Conservation (phyloP, 2,113 vertebrate genomes). For the Pachypanchax playfairii region DNA sequence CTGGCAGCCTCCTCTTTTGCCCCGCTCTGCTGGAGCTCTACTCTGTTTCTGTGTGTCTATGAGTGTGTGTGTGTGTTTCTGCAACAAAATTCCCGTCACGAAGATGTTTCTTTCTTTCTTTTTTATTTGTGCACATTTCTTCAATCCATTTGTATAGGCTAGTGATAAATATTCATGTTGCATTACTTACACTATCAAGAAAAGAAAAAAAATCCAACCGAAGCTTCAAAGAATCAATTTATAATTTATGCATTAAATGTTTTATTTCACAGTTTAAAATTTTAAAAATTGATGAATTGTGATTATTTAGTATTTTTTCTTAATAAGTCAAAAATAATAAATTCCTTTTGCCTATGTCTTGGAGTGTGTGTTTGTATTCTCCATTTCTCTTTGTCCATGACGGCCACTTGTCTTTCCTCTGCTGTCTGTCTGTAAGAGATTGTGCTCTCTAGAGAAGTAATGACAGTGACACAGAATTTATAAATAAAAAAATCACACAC, state of each 20-base stretch:
- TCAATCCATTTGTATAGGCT: constrained; percentile 20
- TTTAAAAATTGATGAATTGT: constrained; percentile 38
- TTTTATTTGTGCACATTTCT: constrained; percentile 22
- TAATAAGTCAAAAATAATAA: constrained; percentile 31
- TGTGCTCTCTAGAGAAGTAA: constrained; percentile 25
- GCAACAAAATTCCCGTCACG: background rate
- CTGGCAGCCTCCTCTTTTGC: constrained; percentile 65
- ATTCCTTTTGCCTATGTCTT: constrained; percentile 9
- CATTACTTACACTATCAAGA: background rate
- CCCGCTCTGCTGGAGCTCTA: constrained; percentile 64
- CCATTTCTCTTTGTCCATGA: constrained; percentile 13
- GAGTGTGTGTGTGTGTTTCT: constrained; percentile 31
- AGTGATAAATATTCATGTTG: constrained; percentile 50
- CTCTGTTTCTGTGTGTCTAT: constrained; percentile 34
- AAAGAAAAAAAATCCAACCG: constrained; percentile 6
- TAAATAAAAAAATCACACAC: constrained; percentile 14
- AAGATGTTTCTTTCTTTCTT: constrained; percentile 25
- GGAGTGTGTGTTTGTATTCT: constrained; percentile 15
- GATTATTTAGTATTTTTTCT: constrained; percentile 33
- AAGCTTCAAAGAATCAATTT: constrained; percentile 21
- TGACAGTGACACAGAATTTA: constrained; percentile 51
- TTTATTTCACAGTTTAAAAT: constrained; percentile 32
- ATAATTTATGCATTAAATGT: constrained; percentile 49
- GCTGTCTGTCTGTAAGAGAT: constrained; percentile 43
- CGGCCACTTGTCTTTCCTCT: constrained; percentile 40